phyloP scores from a whole-genome alignment of 2,888 invertebrate genomes.

The Minunthozetes semirufus region DNA sequence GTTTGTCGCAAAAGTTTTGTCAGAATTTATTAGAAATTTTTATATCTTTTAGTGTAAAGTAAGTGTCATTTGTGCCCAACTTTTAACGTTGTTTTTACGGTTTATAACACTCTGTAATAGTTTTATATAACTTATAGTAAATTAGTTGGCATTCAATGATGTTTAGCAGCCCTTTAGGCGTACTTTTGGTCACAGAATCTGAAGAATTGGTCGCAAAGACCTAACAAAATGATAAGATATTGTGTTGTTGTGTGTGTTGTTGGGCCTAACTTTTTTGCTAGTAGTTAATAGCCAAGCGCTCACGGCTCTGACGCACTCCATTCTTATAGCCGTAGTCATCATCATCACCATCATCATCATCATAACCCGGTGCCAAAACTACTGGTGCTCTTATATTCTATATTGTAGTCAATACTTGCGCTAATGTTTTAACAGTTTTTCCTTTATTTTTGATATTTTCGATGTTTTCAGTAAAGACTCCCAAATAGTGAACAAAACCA shows the following conservation, averaged over 20 bases:
- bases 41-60: too few relatives aligned
- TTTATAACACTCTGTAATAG: not conserved
- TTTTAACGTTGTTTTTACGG: too few relatives aligned
- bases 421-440: conserved; percentile 11
- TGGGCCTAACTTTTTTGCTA: not conserved
- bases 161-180: not conserved
- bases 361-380: not conserved
- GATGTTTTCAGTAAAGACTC: too few relatives aligned
- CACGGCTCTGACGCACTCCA: not conserved
- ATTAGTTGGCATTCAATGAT: conserved; percentile 8
- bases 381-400: not conserved
- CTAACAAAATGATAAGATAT: not conserved
- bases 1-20: too few relatives aligned
- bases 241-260: not conserved
- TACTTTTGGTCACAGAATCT: not conserved
- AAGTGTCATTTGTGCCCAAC: too few relatives aligned
- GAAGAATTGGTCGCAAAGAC: not conserved
- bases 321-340: not conserved
- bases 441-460: too few relatives aligned
- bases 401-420: not conserved
- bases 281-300: not conserved
- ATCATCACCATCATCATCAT: conserved; percentile 16
- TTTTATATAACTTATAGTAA: conserved; percentile 7
- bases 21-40: too few relatives aligned
- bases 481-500: too few relatives aligned